phyloP scores from a whole-genome alignment of 2,113 vertebrate genomes.

The Trichomycterus rosablanca region DNA sequence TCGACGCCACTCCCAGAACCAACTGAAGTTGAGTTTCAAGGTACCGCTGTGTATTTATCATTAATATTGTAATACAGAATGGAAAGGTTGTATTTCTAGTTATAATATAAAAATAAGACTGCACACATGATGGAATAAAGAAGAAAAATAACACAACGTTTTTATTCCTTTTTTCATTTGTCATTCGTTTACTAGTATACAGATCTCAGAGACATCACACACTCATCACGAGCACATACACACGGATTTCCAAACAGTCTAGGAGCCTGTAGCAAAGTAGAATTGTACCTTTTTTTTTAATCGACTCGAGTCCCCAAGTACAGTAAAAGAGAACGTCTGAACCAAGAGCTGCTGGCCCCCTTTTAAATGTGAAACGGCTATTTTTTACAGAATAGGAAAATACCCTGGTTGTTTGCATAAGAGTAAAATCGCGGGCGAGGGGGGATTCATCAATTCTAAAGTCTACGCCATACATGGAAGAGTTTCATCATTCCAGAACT shows the following conservation, averaged over 20 bases:
- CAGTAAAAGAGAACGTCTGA: slow-evolving; percentile 51
- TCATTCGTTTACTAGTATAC: slow-evolving; percentile 5
- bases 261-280: slow-evolving; percentile 48
- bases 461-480: slow-evolving; percentile 4
- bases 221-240: slow-evolving; percentile 10
- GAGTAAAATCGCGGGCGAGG: slow-evolving; percentile 44
- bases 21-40: too few species aligned
- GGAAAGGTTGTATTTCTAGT: too few species aligned
- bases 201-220: slow-evolving; percentile 6
- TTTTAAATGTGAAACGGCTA: slow-evolving; percentile 42
- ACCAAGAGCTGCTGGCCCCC: slow-evolving; percentile 44
- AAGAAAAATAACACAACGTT: slow-evolving; percentile 10
- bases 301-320: slow-evolving; percentile 50
- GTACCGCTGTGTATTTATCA: too few species aligned
- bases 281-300: slow-evolving; percentile 53
- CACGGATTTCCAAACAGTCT: slow-evolving; percentile 14
- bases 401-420: slow-evolving; percentile 61
- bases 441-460: slow-evolving; percentile 10
- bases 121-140: too few species aligned
- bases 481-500: slow-evolving; percentile 14
- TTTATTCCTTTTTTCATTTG: slow-evolving; percentile 12
- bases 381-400: slow-evolving; percentile 60
- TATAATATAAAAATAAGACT: too few species aligned
- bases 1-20: too few species aligned
- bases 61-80: too few species aligned